Evolutionary conservation across 53 echinoderm and acorn worm species (phyloP).

Genomic region (Henricia sp.): DNA sequence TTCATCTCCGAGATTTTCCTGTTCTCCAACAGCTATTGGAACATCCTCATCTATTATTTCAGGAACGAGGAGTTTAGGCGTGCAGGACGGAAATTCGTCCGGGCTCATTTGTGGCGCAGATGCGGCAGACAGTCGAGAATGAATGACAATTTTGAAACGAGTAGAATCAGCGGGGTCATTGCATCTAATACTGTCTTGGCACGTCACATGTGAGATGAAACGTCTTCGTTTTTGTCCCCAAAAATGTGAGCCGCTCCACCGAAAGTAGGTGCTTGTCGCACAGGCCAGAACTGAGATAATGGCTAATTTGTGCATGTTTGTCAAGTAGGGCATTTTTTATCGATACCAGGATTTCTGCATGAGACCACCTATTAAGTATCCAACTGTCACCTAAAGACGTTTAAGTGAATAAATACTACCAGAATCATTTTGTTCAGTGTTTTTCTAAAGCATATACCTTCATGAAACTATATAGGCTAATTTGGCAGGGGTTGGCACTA

Average conservation of each 20-base stretch:
- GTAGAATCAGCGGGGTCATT: slow-evolving; percentile 8
- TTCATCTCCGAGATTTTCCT: slow-evolving; percentile 50
- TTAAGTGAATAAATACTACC: too few species aligned
- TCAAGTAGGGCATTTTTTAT: neutral
- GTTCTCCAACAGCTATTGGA: slow-evolving; percentile 59
- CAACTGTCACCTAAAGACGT: neutral
- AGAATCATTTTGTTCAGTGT: too few species aligned
- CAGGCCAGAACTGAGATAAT: neutral
- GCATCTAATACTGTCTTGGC: neutral
- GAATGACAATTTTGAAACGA: slow-evolving; percentile 12
- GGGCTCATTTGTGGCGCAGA: neutral
- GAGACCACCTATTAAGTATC: neutral
- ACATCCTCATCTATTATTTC: slow-evolving; percentile 53
- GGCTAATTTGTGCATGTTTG: neutral
- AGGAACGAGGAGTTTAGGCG: slow-evolving; percentile 37
- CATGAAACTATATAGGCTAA: too few species aligned
- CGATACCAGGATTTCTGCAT: neutral
- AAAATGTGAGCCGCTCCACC: neutral
- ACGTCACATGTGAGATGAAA: neutral
- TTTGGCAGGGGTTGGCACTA: too few species aligned
- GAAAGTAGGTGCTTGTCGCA: neutral
- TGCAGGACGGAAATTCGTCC: neutral
- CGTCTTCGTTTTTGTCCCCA: neutral
- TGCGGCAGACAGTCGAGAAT: neutral
- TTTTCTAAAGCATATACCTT: too few species aligned